Evolutionary conservation across 1,140 invertebrate genomes (phyloP), one percentile per base, ranked within the genome.

Genomic region (Himalopsyche phryganea): DNA sequence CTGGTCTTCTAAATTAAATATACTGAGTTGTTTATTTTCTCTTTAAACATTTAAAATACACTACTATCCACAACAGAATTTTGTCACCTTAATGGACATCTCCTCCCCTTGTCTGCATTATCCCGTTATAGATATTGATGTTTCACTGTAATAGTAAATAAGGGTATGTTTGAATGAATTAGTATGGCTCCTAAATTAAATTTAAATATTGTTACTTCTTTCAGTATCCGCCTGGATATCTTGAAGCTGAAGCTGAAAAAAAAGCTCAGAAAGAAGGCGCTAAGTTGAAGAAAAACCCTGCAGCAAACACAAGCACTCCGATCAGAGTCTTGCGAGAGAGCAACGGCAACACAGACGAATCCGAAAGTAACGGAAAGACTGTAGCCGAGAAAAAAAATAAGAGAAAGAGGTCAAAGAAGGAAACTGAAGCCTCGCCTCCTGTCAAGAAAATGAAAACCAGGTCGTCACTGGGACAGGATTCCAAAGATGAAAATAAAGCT

Each of bases 141-240:
- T n/a, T n/a, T n/a, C n/a, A n/a, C n/a, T n/a, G n/a, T n/a, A n/a
- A n/a, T n/a, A n/a, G n/a, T n/a, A n/a, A n/a, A n/a, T n/a, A n/a
- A n/a, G n/a, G n/a, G n/a, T n/a, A n/a, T n/a, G n/a, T n/a, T n/a
- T n/a, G n/a, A n/a, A n/a, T n/a, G n/a, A n/a, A n/a, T n/a, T n/a
- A n/a, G n/a, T n/a, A n/a, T n/a, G n/a, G n/a, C n/a, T n/a, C n/a
- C n/a, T n/a, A n/a, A n/a, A n/a, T n/a, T n/a, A n/a, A n/a, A n/a
- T n/a, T 28, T 28, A 5, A 28, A 28, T 47, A 7, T 53, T 53
- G 10, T 40, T 55, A 6, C 62, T 28, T 52, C n/a, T 66, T 67
- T 45, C 57, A 87, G 84, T 90, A 88, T 74, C 88, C 88, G 10
- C 86, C 89, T 41, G 87, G 87, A n/a, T 90, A 89, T 69, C 66